Base-by-base conservation (phyloP, 2,888 invertebrate genomes). In the Unio pictorum region DNA sequence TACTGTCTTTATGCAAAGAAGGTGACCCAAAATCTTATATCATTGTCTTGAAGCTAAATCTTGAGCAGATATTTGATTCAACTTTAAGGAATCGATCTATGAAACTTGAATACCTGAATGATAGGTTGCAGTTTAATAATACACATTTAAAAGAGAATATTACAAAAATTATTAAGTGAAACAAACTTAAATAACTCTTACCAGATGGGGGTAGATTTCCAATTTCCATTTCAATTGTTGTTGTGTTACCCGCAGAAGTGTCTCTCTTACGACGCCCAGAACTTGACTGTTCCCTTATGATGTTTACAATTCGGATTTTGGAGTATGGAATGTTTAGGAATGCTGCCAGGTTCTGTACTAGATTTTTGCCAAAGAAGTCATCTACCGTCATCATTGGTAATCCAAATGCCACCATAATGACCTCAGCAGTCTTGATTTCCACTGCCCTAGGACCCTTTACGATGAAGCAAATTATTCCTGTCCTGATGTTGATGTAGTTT, bases 341-440 rank as follows among this genome's bases (percentile, higher is more conserved):
- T 0, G 73, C 64, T 0, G 87, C 87, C 45, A 88, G 66, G 63
- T 87, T 87, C 30, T 77, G 74, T 23, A 88, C 73, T 17, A 88
- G 66, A 55, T 83, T 82, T 11, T 80, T 81, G 0, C 87, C 87
- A 71, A 83, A 89, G 78, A 89, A 88, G 8, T 88, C 83, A 45
- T 83, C 84, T 0, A 85, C 83, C 1, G 83, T 83, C 73, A 89
- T 59, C 6, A 81, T 79, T 11, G 83, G 81, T 8, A 80, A 62
- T 3, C 74, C 69, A 66, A 83, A 80, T 23, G 79, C 75, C 26
- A 84, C 78, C 8, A 88, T 76, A 11, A 86, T 67, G 4, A 81
- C 76, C 1, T 79, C 74, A 3, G 71, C 68, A 0, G 75, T 74
- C 8, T 62, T 67, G 45, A 87, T 79, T n/a, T 82, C 80, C 11